Evolutionary conservation across 2,113 vertebrate genomes (phyloP).

Genomic region (Myanophis thanlyinensis): DNA sequence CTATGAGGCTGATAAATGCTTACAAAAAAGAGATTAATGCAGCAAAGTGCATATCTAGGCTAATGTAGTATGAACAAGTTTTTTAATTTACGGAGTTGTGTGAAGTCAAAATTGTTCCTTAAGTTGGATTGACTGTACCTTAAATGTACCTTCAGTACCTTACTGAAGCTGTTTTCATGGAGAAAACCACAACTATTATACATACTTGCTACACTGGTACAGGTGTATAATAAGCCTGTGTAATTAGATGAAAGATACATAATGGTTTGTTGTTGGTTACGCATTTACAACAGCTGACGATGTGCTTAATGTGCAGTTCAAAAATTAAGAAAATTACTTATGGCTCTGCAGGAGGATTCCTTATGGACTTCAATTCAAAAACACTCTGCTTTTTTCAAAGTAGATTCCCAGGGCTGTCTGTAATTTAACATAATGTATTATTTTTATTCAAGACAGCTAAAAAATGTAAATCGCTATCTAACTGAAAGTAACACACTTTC

Average conservation of each 20-base stretch:
- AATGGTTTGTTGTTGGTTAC: conserved; percentile 72
- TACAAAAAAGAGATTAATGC: neutral
- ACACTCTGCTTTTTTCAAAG: conserved; percentile 48
- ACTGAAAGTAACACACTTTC: conserved; percentile 39
- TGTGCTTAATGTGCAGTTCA: conserved; percentile 62
- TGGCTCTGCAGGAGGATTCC: conserved; percentile 57
- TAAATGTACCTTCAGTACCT: conserved; percentile 36
- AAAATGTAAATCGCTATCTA: neutral
- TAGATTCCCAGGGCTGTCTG: conserved; percentile 57
- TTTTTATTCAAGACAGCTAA: conserved; percentile 54
- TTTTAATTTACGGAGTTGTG: conserved; percentile 16
- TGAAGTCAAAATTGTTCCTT: conserved; percentile 36
- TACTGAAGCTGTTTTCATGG: conserved; percentile 68
- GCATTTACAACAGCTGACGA: conserved; percentile 70
- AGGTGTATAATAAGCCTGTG: conserved; percentile 64
- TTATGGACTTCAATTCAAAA: conserved; percentile 57
- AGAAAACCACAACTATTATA: conserved; percentile 62
- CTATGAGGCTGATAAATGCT: neutral
- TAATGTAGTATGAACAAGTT: conserved; percentile 14
- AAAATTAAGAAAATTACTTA: conserved; percentile 66
- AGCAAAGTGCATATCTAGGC: neutral
- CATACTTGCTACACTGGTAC: conserved; percentile 51
- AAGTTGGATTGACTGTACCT: conserved; percentile 17
- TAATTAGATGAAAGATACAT: conserved; percentile 67
- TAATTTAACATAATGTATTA: conserved; percentile 58